Base-by-base conservation (phyloP, 2,113 vertebrate genomes). In the Leptosomus discolor region DNA sequence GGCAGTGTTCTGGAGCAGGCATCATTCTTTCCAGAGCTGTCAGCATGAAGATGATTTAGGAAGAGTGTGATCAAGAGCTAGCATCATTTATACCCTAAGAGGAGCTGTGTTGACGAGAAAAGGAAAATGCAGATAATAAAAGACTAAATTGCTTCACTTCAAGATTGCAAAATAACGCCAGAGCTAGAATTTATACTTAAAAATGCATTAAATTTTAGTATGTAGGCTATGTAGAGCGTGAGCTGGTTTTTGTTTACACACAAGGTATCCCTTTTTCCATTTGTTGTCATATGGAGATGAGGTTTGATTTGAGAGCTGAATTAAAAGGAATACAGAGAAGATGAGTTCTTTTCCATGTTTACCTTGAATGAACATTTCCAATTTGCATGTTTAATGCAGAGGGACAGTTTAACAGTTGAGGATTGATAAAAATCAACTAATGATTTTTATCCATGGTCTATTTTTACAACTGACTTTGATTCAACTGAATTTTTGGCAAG, bases 401-500 rank as follows among this genome's bases (percentile, higher is more conserved):
- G 70, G 57, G 36, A 7, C 34, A 60, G 53, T 86, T 81, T 78
- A 92, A 67, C 68, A 78, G 36, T 75, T 84, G 39, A 86, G 79
- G 48, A 80, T 94, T 96, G 30, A n/a, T n/a, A n/a, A n/a, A n/a
- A n/a, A n/a, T n/a, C 1, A 14, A 64, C 39, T 87, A 48, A 56
- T 67, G 57, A 46, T 65, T 95, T 94, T 92, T 89, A 87, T 92
- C 71, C 51, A 19, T 2, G 2, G 64, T 80, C 87, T 95, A 7
- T 87, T 92, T 95, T 91, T 91, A 70, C 65, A 90, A 89, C 75
- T 92, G 11, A 56, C 39, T 94, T 96, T 94, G 83, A 91, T 68
- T 84, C 69, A 91, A 41, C 64, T 60, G 41, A 90, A 61, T 75
- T 95, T 87, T 91, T 94, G 61, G 61, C 61, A 37, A 82, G 76